Conservation (phyloP, 2,113 vertebrate species). For the Anser brachyrhynchus region DNA sequence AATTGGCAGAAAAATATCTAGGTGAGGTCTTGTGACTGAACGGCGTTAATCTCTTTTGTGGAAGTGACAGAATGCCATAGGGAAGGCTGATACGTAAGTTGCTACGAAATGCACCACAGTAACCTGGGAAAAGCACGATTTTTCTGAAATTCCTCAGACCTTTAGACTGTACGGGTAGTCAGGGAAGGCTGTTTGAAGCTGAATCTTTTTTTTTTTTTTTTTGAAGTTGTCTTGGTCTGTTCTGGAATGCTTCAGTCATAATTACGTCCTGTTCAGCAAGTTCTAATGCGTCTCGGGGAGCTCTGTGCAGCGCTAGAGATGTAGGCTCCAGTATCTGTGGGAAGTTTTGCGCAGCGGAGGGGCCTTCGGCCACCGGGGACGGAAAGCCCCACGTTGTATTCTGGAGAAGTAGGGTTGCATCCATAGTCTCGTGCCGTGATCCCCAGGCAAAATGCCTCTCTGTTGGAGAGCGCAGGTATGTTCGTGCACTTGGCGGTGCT, state of each 20-base stretch:
- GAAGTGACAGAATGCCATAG: rapidly evolving
- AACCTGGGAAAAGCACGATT: not conserved
- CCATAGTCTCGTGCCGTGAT: rapidly evolving
- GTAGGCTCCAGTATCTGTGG: not conserved
- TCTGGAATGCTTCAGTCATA: constrained; percentile 55
- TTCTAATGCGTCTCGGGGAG: constrained; percentile 15
- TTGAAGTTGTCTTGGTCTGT: constrained; percentile 54
- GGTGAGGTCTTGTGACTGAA: not conserved
- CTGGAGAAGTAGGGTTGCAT: not conserved
- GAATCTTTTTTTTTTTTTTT: not conserved
- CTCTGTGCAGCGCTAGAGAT: not conserved
- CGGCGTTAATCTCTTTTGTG: rapidly evolving
- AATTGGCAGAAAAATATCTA: not conserved
- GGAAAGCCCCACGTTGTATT: not conserved
- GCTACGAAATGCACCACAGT: not conserved
- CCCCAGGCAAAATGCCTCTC: not conserved
- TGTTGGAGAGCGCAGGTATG: not conserved
- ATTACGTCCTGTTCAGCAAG: constrained; percentile 61
- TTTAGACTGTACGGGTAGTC: not conserved
- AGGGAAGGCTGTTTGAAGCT: not conserved
- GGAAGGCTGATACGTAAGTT: not conserved
- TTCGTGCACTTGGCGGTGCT: not conserved
- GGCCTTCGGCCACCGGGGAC: not conserved
- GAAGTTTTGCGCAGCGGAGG: not conserved
- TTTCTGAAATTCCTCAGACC: not conserved